Evolutionary conservation across 2,113 vertebrate species (phyloP).

Genomic region (Alouatta palliata): DNA sequence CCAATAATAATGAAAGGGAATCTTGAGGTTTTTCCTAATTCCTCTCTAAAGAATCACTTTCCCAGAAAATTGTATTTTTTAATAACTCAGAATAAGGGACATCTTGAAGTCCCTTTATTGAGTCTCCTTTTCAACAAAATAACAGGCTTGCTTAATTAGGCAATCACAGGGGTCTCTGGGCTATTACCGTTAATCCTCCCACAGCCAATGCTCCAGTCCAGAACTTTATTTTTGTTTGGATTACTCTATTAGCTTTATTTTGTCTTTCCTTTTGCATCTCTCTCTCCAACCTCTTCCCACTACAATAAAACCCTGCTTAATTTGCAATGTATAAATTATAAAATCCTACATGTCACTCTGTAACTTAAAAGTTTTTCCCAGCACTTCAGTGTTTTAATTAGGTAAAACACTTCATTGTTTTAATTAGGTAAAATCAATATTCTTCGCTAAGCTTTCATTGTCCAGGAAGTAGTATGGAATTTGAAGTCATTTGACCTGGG

Average conservation of each 20-base stretch:
- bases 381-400: too few relatives aligned
- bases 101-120: not conserved
- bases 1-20: not conserved
- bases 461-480: not conserved
- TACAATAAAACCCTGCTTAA: not conserved
- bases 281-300: not conserved
- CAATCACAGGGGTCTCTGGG: not conserved
- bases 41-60: not conserved
- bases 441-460: not conserved
- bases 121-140: not conserved
- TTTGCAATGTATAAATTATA: not conserved
- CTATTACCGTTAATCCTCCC: not conserved
- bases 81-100: not conserved
- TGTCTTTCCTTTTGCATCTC: not conserved
- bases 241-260: not conserved
- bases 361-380: not conserved
- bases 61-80: not conserved
- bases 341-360: not conserved
- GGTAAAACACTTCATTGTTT: too few relatives aligned
- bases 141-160: not conserved
- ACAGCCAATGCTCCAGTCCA: not conserved
- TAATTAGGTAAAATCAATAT: not conserved
- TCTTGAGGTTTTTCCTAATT: not conserved
- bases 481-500: not conserved
- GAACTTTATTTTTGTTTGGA: not conserved